Evolutionary conservation across 2,888 invertebrate genomes (phyloP).

Genomic region (Pristionchus arcanus): DNA sequence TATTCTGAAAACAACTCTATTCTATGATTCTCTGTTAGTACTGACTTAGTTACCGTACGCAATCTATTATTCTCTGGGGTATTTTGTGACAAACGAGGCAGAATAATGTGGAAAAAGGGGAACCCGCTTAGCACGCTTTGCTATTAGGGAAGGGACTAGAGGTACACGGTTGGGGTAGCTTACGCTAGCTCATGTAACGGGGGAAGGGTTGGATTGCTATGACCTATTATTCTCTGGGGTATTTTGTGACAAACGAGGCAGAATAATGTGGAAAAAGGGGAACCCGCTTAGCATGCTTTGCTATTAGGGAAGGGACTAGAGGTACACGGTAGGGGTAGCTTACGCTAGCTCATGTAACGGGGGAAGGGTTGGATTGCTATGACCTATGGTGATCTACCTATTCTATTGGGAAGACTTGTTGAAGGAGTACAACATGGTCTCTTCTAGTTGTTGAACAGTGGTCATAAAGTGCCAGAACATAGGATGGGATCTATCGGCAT

Average conservation of each 20-base stretch:
- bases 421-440: constrained; percentile 66
- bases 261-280: constrained; percentile 17
- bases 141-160: constrained; percentile 49
- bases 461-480: constrained; percentile 71
- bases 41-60: constrained; percentile 28
- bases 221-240: too few species aligned
- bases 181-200: constrained; percentile 13
- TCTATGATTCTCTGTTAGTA: constrained; percentile 24
- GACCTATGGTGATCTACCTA: constrained; percentile 4
- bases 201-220: constrained; percentile 3
- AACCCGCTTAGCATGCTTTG: constrained; percentile 47
- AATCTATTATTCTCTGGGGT: background rate
- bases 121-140: constrained; percentile 49
- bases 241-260: constrained; percentile 38
- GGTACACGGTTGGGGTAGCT: constrained; percentile 28
- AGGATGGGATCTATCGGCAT: constrained; percentile 68
- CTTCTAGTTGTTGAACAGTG: constrained; percentile 72
- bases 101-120: constrained; percentile 1
- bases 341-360: constrained; percentile 13
- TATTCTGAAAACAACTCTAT: background rate
- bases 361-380: constrained; percentile 3
- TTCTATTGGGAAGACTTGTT: constrained; percentile 39
- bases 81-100: too few species aligned
- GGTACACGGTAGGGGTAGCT: constrained; percentile 25
- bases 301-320: constrained; percentile 49